phyloP scores from a whole-genome alignment of 2,888 invertebrate genomes.

The Cotesia congregata region DNA sequence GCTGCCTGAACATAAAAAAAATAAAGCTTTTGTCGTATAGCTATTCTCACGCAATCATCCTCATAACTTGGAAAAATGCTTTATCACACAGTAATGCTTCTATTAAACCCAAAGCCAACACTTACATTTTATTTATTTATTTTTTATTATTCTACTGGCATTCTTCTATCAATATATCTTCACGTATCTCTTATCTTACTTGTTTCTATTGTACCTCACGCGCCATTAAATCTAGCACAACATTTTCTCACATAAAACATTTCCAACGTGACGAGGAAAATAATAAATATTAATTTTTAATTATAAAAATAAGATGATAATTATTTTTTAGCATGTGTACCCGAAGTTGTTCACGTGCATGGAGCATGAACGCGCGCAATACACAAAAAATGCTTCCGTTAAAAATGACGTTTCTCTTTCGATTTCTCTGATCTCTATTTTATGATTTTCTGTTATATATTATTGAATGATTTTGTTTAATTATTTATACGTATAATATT shows the following conservation, averaged over 20 bases:
- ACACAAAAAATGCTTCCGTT: constrained; percentile 17
- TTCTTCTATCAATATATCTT: not conserved
- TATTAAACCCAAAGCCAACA: not conserved
- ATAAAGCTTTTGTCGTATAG: constrained; percentile 8
- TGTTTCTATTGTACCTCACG: constrained; percentile 10
- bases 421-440: constrained; percentile 8
- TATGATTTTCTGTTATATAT: constrained; percentile 5
- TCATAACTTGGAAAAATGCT: constrained; percentile 1
- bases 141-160: constrained; percentile 1
- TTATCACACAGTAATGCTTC: not conserved
- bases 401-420: constrained; percentile 25
- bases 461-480: not conserved
- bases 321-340: constrained; percentile 9
- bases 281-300: constrained; percentile 1
- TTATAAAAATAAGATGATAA: constrained; percentile 24
- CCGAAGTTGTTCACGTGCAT: constrained; percentile 24
- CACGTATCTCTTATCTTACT: not conserved
- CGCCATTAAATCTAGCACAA: constrained; percentile 36
- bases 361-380: constrained; percentile 5
- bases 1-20: not conserved
- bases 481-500: not conserved
- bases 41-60: constrained; percentile 28
- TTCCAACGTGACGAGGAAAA: constrained; percentile 16
- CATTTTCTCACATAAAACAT: constrained; percentile 25
- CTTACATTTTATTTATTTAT: not conserved